These are phyloP conservation scores for Phrixothrix hirtus DNA, from an alignment of 2,888 invertebrate species.

Conservation along the genomic window DNA sequence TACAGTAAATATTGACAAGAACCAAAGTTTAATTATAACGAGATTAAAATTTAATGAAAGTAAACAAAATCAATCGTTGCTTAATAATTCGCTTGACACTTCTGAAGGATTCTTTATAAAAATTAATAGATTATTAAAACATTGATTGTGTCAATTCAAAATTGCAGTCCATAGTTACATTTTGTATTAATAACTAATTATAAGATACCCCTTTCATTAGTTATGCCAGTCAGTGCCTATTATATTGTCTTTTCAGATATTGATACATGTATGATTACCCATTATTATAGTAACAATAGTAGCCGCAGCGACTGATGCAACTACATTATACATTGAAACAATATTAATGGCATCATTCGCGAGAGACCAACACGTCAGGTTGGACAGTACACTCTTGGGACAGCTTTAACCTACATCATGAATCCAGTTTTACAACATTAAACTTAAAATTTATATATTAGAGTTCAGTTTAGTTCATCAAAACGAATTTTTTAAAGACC, in stretches of 20 bases:
- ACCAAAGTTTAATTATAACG: conserved; percentile 40
- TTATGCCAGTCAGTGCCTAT: conserved; percentile 4
- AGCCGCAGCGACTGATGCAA: conserved; percentile 33
- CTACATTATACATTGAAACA: conserved; percentile 31
- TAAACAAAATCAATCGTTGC: conserved; percentile 41
- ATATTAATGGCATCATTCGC: conserved; percentile 39
- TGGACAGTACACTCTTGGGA: conserved; percentile 29
- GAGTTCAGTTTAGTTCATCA: too few relatives aligned
- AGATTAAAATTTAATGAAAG: conserved; percentile 48
- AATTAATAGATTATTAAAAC: conserved; percentile 11
- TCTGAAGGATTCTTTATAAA: conserved; percentile 12
- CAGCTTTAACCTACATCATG: conserved; percentile 24
- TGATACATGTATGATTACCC: conserved; percentile 25
- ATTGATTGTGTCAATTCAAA: conserved; percentile 8
- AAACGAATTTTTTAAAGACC: too few relatives aligned
- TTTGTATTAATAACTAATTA: conserved; percentile 4
- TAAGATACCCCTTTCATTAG: too few relatives aligned
- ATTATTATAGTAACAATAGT: conserved; percentile 38
- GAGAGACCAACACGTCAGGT: conserved; percentile 37
- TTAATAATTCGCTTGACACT: conserved; percentile 15
- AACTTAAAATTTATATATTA: too few relatives aligned
- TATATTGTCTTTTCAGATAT: conserved; percentile 18
- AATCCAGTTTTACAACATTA: conserved; percentile 25
- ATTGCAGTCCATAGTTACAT: conserved; percentile 12
- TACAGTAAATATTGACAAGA: conserved; percentile 35